Evolutionary conservation across 2,888 invertebrate genomes (phyloP).

Genomic region (Cephus nigrinus): DNA sequence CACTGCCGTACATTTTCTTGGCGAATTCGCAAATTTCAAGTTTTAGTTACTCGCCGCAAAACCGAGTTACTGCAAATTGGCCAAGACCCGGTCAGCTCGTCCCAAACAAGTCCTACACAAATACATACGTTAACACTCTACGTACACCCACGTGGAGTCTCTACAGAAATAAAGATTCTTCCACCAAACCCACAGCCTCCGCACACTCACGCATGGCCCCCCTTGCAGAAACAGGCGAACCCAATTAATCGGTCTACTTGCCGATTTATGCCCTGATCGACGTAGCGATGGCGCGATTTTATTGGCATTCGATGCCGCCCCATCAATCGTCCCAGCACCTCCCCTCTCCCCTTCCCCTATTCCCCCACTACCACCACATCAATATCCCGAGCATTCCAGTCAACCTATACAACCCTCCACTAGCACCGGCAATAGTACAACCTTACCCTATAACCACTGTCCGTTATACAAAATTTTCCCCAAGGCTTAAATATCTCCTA

Average conservation of each 20-base stretch:
- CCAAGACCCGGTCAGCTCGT: constrained; percentile 34
- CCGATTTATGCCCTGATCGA: constrained; percentile 45
- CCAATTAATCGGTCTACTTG: constrained; percentile 50
- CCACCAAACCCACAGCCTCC: not conserved
- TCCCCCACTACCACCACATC: constrained; percentile 13
- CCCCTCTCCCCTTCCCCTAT: constrained; percentile 34
- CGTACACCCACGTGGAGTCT: not conserved
- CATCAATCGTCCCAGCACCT: constrained; percentile 39
- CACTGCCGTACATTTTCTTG: constrained; percentile 33
- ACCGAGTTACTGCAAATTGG: constrained; percentile 57
- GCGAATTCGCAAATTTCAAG: constrained; percentile 38
- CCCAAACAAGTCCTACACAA: constrained; percentile 1
- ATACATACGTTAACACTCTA: not conserved
- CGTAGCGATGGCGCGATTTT: constrained; percentile 39
- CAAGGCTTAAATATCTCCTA: not conserved
- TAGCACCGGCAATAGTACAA: not conserved
- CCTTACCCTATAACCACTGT: not conserved
- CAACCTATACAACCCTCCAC: not conserved
- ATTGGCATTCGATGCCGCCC: constrained; percentile 47
- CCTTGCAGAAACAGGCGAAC: constrained; percentile 18
- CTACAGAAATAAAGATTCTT: not conserved
- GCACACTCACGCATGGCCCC: not conserved
- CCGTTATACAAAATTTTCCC: not conserved
- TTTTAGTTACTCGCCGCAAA: constrained; percentile 38
- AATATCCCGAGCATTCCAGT: not conserved